Base-by-base conservation (phyloP, 2,797 vertebrate genomes). In the Meriones psammophilus region DNA sequence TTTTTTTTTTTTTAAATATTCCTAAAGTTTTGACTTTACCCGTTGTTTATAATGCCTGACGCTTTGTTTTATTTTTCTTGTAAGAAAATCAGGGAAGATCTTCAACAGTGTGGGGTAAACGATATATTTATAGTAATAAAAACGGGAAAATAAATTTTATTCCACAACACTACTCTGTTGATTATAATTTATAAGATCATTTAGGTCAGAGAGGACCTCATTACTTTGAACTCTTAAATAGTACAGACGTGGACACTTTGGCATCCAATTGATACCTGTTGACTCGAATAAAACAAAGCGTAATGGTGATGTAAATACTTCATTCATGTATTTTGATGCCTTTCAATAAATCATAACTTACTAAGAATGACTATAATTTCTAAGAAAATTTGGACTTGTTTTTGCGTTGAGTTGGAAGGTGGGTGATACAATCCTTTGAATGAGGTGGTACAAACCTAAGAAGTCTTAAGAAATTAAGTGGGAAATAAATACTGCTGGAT, bases 221-320 rank as follows among this genome's bases (percentile, higher is more conserved):
- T 50, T 93, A 89, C 89, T 90, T 77, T 85, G 71, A 69, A 4
- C 26, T 96, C 88, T 87, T 77, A 84, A 66, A 87, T 89, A 28
- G 46, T 89, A 88, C 46, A 94, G 60, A 46, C 46, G 46, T 84
- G 69, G 56, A 46, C 15, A 92, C 39, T 78, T 9, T 92, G 33
- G 20, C 50, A 42, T 26, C 76, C 66, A 91, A 54, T 81, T 90
- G 92, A 95, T 95, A 97, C 92, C 89, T 96, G 94, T 96, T 97
- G 94, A 92, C 85, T 84, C 79, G 50, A 80, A 95, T 84, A 91
- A 83, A 95, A 91, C 80, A 77, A 76, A 80, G 92, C 76, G 28
- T 84, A 90, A 83, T 17, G 79, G 5, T 74, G 36, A 46, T 89
- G 22, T 79, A 87, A 91, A 77, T 96, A n/a, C 71, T 76, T 60